Percentiles rank a stretch among this genome's conserved stretches.
These are phyloP conservation scores for Brachionus rubens DNA, from an alignment of 1,140 invertebrate genomes.

Conservation along the genomic window DNA sequence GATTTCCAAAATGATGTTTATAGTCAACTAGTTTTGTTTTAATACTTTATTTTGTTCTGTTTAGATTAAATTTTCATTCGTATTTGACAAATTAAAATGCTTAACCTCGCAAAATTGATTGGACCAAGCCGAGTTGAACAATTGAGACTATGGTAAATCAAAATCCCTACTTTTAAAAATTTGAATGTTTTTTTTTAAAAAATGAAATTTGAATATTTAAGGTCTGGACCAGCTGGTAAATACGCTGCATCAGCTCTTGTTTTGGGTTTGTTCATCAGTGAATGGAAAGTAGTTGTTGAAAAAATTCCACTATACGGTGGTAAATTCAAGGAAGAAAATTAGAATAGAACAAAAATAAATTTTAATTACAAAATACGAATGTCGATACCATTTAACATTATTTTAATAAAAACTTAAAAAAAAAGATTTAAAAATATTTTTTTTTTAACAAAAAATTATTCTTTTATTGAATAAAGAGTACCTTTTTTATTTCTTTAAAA, in stretches of 20 bases:
- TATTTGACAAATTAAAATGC: neutral
- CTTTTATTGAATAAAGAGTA: no score
- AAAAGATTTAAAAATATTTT: neutral
- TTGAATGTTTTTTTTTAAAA: constrained; percentile 6
- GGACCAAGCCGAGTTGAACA: constrained; percentile 23
- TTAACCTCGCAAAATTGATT: constrained; percentile 13
- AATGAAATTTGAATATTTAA: neutral
- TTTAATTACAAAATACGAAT: constrained; percentile 31
- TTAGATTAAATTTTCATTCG: no score
- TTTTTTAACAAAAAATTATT: neutral
- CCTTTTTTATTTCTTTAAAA: no score
- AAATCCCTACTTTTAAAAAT: neutral
- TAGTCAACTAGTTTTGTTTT: neutral
- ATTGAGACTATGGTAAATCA: constrained; percentile 37
- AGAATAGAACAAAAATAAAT: constrained; percentile 3
- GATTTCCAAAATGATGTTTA: no score
- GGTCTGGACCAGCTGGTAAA: constrained; percentile 17
- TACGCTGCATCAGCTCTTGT: constrained; percentile 17
- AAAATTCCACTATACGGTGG: constrained; percentile 38
- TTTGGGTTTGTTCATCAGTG: constrained; percentile 26
- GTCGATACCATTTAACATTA: constrained; percentile 15
- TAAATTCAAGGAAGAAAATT: constrained; percentile 39
- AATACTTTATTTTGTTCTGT: neutral
- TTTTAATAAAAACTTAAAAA: constrained; percentile 10
- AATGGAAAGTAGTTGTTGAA: constrained; percentile 41